Conservation (phyloP, 2,888 invertebrate genomes). For the Diarsia dahlii region DNA sequence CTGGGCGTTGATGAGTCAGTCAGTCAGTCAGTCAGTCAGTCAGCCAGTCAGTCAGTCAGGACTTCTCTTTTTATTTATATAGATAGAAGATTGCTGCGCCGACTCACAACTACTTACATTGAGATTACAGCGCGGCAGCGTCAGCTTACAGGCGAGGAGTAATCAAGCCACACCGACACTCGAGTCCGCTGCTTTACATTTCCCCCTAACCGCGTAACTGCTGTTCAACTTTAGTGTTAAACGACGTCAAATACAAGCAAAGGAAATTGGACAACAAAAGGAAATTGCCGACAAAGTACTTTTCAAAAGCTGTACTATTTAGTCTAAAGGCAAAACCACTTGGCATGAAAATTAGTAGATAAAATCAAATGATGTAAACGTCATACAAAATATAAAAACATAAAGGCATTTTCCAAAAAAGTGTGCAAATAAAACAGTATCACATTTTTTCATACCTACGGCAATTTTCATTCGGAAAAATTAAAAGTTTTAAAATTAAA, state of each 20-base stretch:
- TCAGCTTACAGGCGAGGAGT: background rate
- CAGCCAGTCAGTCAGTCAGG: too few relatives aligned
- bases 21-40: too few relatives aligned
- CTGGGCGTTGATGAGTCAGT: too few relatives aligned
- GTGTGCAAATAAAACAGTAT: background rate
- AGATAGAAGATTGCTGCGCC: background rate
- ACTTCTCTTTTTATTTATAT: too few relatives aligned
- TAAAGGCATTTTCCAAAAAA: background rate
- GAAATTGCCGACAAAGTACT: constrained; percentile 8
- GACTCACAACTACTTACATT: background rate
- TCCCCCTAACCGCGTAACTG: constrained; percentile 6
- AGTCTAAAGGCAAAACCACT: background rate
- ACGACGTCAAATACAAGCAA: constrained; percentile 30
- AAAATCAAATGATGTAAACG: background rate
- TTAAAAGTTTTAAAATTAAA: too few relatives aligned
- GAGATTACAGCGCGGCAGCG: too few relatives aligned
- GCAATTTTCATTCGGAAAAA: background rate
- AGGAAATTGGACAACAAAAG: constrained; percentile 37
- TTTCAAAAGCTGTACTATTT: constrained; percentile 7
- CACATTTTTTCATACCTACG: background rate
- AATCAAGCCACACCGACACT: background rate
- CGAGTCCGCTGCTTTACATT: constrained; percentile 8
- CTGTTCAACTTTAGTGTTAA: constrained; percentile 18
- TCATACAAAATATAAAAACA: background rate
- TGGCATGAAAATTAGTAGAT: background rate